Base-by-base conservation (phyloP, 2,888 invertebrate genomes). In the Hanleya hanleyi region DNA sequence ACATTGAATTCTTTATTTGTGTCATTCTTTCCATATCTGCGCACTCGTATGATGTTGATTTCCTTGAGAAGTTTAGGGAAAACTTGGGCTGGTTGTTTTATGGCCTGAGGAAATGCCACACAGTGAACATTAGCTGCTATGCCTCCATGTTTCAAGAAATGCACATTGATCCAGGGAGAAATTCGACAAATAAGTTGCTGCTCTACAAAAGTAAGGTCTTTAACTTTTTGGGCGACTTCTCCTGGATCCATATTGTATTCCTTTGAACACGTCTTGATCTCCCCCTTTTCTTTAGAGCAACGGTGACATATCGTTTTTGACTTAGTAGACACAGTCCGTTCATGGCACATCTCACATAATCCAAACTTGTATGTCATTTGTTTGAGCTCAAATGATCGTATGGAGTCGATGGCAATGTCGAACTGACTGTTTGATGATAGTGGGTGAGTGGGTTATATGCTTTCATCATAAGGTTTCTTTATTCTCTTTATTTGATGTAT, bases 211-310 rank as follows among this genome's bases (percentile, higher is more conserved):
- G 66, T 70, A 22, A 66, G 49, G 1, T n/a, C 33, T 6, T 32
- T n/a, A 4, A 70, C 50, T 22, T 67, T 50, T 22, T 15, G 36
- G n/a, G 70, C 66, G 12, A 67, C 47, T 9, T n/a, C 35, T 32
- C 70, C 66, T 41, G 66, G 70, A 29, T 70, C 33, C 66, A 79
- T 77, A 36, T 73, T 76, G 64, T 79, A 77, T 64, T 73, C 66
- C 37, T 35, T 2, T 6, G 75, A 79, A 69, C 76, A 79, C 69
- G 74, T 70, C 73, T n/a, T n/a, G n/a, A n/a, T n/a, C n/a, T n/a
- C n/a, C n/a, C n/a, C n/a, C n/a, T n/a, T n/a, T n/a, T n/a, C n/a
- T n/a, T n/a, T n/a, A n/a, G n/a, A n/a, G n/a, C n/a, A n/a, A n/a
- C n/a, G n/a, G n/a, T n/a, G n/a, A 41, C 76, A 76, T 9, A 57